Conservation (phyloP, 2,797 vertebrate genomes). For the Acanthurus leucopareius region DNA sequence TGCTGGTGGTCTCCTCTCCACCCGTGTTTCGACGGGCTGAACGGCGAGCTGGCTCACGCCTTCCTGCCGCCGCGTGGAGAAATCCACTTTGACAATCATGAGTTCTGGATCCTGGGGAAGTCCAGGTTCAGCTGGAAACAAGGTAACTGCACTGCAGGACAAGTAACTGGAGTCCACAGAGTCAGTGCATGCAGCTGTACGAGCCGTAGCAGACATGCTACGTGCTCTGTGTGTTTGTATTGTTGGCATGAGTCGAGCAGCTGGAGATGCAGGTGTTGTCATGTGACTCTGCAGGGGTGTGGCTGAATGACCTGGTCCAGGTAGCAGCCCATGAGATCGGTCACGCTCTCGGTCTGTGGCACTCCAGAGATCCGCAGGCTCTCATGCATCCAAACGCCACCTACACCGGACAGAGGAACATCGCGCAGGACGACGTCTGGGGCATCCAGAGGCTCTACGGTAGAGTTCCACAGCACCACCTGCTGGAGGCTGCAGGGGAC, state of each 20-base stretch:
- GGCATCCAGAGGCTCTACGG: slow-evolving; percentile 90
- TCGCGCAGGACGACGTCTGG: slow-evolving; percentile 88
- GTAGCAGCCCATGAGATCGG: slow-evolving; percentile 91
- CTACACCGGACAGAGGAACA: slow-evolving; percentile 85
- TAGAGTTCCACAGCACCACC: background rate
- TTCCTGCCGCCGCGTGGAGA: slow-evolving; percentile 89
- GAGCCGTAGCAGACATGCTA: no score
- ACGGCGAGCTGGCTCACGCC: slow-evolving; percentile 89
- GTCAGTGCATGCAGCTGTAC: background rate
- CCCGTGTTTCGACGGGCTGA: slow-evolving; percentile 89
- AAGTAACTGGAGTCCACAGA: no score
- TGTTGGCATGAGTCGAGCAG: background rate
- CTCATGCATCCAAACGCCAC: slow-evolving; percentile 92
- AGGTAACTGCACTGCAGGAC: slow-evolving; percentile 71
- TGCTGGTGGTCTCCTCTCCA: slow-evolving; percentile 88
- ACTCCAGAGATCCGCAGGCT: slow-evolving; percentile 84
- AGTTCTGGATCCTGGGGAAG: slow-evolving; percentile 90
- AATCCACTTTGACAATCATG: slow-evolving; percentile 91
- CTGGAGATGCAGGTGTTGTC: background rate
- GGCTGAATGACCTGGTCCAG: slow-evolving; percentile 91
- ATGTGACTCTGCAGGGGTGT: slow-evolving; percentile 82
- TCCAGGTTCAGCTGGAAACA: slow-evolving; percentile 92
- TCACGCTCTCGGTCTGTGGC: slow-evolving; percentile 90
- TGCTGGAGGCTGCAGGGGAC: no score
- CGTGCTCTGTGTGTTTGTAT: background rate